These are phyloP conservation scores for Drosophila elegans DNA, from an alignment of 1,140 invertebrate species.

Conservation along the genomic window DNA sequence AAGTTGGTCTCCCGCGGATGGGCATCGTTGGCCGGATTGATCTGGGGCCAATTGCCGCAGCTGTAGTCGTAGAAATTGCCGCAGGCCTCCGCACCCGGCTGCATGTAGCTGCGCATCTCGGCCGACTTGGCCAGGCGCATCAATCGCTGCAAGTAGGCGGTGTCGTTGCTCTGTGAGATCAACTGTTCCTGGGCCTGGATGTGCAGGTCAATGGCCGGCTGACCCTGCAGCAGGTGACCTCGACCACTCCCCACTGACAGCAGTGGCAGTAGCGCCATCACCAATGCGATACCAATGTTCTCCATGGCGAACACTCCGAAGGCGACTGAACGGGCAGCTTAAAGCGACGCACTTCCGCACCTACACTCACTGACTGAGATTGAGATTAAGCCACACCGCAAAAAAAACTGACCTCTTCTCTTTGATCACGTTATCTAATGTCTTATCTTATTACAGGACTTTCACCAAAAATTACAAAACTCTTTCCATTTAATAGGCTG, in stretches of 20 bases:
- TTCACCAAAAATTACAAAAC: too few species aligned
- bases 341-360: conserved; percentile 64
- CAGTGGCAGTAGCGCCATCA: conserved; percentile 16
- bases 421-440: too few species aligned
- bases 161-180: conserved; percentile 71
- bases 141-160: conserved; percentile 66
- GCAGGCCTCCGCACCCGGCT: conserved; percentile 51
- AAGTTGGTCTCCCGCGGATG: conserved; percentile 64
- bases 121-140: conserved; percentile 76
- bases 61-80: conserved; percentile 74
- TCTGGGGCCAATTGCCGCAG: conserved; percentile 75
- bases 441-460: too few species aligned
- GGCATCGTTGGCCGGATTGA: conserved; percentile 66
- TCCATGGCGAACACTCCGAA: conserved; percentile 53
- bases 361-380: conserved; percentile 9
- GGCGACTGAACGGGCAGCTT: conserved; percentile 42
- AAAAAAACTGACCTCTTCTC: neutral
- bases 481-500: too few species aligned
- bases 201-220: conserved; percentile 51
- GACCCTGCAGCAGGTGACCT: conserved; percentile 50
- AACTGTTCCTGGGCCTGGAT: conserved; percentile 68
- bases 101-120: conserved; percentile 79
- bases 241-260: conserved; percentile 8
- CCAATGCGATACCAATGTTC: conserved; percentile 34
- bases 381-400: conserved; percentile 17